Base-by-base conservation (phyloP, 2,113 vertebrate genomes). In the Circaetus gallicus region DNA sequence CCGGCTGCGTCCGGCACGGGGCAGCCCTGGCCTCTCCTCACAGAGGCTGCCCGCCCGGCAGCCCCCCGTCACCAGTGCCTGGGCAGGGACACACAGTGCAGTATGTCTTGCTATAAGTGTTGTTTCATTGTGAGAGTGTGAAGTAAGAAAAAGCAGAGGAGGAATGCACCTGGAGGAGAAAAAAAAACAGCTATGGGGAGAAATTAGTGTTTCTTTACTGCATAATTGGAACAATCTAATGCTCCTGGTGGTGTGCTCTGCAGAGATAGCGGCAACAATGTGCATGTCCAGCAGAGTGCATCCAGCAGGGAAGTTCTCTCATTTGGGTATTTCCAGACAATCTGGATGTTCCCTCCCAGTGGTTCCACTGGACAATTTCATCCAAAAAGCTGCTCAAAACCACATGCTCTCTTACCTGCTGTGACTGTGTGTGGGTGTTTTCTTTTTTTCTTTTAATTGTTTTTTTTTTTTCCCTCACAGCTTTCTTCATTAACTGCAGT, bases 41-140 rank as follows among this genome's bases (percentile, higher is more conserved):
- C 13, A 31, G 32, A 47, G 8, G 6, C 14, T 0, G 2, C 13
- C 12, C 0, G 2, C 13, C 25, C 2, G 0, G 2, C 21, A 52
- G 17, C 4, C 17, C 2, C 2, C 17, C 0, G 1, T 17, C 28
- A 45, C 4, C n/a, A 10, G 13, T 7, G 3, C 18, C 32, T 7
- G 25, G 16, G 6, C 5, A 2, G 9, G 10, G 29, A 45, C 17
- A 38, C 8, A 8, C 29, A 47, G 1, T 6, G 7, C 13, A 36
- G 7, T 17, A 28, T 15, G 24, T 63, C 55, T 63, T 59, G 16
- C 43, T 53, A 5, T 47, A 47, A 55, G 12, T 32, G 36, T 34
- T 58, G 9, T 55, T 59, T 49, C 49, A 14, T 17, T 71, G 10
- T 62, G 25, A 80, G 25, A 66, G 7, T 24, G 13, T 52, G 73